Evolutionary conservation across 1,140 invertebrate species (phyloP).

Genomic region (Agrilus planipennis): DNA sequence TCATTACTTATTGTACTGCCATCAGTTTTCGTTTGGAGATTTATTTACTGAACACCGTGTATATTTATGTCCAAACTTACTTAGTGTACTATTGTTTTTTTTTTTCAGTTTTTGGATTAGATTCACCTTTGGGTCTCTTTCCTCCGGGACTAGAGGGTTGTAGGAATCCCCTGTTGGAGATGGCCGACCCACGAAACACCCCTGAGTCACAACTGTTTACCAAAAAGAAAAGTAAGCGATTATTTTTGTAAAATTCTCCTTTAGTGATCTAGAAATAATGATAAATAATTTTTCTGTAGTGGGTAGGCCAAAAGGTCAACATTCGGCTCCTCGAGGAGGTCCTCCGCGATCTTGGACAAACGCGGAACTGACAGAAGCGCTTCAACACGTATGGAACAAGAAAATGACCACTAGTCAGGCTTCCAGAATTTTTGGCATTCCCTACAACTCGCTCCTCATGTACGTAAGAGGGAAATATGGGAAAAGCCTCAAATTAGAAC

Average conservation of each 20-base stretch:
- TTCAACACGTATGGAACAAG: conserved; percentile 86
- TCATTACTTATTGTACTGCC: no score
- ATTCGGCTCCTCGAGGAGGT: conserved; percentile 75
- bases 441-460: conserved; percentile 83
- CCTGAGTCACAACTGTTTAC: conserved; percentile 46
- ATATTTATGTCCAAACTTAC: no score
- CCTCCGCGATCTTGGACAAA: conserved; percentile 84
- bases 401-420: conserved; percentile 91
- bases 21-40: no score
- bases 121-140: conserved; percentile 56
- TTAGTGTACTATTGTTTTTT: no score
- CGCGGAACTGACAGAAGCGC: conserved; percentile 73
- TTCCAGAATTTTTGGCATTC: conserved; percentile 77
- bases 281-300: no score
- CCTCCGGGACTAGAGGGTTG: conserved; percentile 58
- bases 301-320: conserved; percentile 71
- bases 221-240: conserved; percentile 58
- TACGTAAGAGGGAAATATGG: conserved; percentile 87
- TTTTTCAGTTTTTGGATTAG: conserved; percentile 60
- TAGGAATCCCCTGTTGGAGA: conserved; percentile 57
- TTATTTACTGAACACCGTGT: no score
- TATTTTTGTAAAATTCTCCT: not conserved
- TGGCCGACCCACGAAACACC: conserved; percentile 47
- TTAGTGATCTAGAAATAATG: no score
- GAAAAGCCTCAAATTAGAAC: conserved; percentile 76